A percentile compares a stretch with the other conserved stretches of the same genome.
These are phyloP conservation scores for Quadriops clusia DNA, from an alignment of 2,888 invertebrate species.

Conservation along the genomic window DNA sequence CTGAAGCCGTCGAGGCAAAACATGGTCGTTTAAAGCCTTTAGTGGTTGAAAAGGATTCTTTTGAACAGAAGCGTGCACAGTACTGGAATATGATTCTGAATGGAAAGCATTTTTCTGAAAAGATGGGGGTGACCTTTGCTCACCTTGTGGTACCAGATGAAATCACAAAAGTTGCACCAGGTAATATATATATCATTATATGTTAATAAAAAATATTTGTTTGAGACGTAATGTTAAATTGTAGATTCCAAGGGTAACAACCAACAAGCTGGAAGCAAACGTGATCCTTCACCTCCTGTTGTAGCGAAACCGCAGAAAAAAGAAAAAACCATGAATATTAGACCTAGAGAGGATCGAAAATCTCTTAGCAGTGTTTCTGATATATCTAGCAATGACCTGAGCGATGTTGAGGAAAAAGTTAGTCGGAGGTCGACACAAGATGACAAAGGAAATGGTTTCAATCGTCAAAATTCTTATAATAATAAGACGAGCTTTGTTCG, in stretches of 20 bases:
- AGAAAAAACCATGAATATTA: slow-evolving; percentile 16
- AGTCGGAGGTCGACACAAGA: too few relatives aligned
- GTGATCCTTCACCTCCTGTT: slow-evolving; percentile 45
- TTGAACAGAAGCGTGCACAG: slow-evolving; percentile 49
- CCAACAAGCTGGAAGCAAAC: too few relatives aligned
- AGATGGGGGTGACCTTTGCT: slow-evolving; percentile 42
- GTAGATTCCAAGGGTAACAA: too few relatives aligned
- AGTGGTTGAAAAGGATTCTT: slow-evolving; percentile 55
- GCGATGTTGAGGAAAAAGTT: too few relatives aligned
- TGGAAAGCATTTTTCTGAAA: slow-evolving; percentile 54
- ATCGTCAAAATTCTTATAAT: too few relatives aligned
- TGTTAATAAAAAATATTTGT: too few relatives aligned
- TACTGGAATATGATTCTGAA: slow-evolving; percentile 53
- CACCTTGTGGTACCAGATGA: slow-evolving; percentile 37
- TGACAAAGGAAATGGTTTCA: too few relatives aligned
- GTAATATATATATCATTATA: too few relatives aligned
- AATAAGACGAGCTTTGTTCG: too few relatives aligned
- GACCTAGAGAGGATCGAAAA: slow-evolving; percentile 30
- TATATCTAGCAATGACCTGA: slow-evolving; percentile 37
- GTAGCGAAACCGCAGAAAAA: slow-evolving; percentile 38
- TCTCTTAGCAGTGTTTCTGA: slow-evolving; percentile 43
- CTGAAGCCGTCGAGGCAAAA: slow-evolving; percentile 61
- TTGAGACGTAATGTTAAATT: too few relatives aligned
- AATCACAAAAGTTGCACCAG: slow-evolving; percentile 23
- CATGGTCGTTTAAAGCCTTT: slow-evolving; percentile 58